phyloP scores from a whole-genome alignment of 2,797 vertebrate species.

The Hapalemur alaotrensis region DNA sequence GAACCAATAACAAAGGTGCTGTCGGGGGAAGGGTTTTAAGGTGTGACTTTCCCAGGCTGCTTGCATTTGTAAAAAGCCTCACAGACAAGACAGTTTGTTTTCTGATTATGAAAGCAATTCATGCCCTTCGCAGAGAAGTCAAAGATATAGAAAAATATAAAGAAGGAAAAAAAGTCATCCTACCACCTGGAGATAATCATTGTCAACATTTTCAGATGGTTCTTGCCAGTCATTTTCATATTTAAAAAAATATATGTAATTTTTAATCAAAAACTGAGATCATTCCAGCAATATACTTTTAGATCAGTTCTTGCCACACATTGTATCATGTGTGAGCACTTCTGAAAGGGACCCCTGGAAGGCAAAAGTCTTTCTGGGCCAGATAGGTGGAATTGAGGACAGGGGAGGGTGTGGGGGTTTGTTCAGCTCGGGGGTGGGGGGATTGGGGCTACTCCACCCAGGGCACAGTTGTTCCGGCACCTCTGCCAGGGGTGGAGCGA shows the following conservation, averaged over 20 bases:
- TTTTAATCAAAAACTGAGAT: background rate
- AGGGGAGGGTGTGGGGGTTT: background rate
- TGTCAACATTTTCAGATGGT: background rate
- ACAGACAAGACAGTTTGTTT: background rate
- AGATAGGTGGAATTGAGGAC: background rate
- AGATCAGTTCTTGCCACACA: background rate
- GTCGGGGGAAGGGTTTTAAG: background rate
- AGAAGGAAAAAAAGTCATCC: background rate
- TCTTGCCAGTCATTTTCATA: background rate
- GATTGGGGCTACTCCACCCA: background rate
- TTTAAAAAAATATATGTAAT: background rate
- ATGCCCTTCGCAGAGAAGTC: conserved; percentile 1
- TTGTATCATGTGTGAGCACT: background rate
- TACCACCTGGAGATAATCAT: background rate
- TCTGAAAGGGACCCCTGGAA: background rate
- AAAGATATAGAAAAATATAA: background rate
- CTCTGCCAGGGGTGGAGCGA: background rate
- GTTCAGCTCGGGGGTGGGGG: background rate
- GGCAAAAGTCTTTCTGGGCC: background rate
- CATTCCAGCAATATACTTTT: background rate
- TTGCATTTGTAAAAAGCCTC: background rate
- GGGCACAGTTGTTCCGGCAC: background rate
- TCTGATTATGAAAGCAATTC: conserved; percentile 1
- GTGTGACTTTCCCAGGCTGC: background rate
- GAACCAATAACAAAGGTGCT: conserved; percentile 30